Percentiles rank a stretch among this genome's conserved stretches.
phyloP scores from a whole-genome alignment of 1,140 invertebrate species.

The Zaprionus davidi region DNA sequence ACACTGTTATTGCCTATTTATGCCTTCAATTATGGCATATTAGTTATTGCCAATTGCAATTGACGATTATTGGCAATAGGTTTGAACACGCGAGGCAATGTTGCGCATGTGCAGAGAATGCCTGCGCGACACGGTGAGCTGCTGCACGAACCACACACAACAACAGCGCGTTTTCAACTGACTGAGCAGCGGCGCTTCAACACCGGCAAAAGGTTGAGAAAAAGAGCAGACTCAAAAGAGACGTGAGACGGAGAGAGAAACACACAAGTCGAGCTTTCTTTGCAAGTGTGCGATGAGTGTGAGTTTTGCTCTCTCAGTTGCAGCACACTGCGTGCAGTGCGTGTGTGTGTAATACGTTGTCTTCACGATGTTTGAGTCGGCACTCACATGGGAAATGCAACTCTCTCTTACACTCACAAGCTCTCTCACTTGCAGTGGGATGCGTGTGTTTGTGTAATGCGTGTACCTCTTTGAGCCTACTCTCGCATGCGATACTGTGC shows the following conservation, averaged over 20 bases:
- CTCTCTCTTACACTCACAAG: background rate
- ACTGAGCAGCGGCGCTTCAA: conserved; percentile 19
- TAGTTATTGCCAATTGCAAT: conserved; percentile 62
- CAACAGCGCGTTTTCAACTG: conserved; percentile 63
- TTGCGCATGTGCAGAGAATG: conserved; percentile 53
- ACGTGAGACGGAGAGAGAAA: conserved; percentile 1
- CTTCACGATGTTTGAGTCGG: background rate
- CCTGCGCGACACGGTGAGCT: conserved; percentile 3
- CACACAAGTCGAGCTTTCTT: conserved; percentile 19
- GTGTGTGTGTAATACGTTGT: background rate
- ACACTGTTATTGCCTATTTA: conserved; percentile 12
- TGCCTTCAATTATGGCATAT: conserved; percentile 53
- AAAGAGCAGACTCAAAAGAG: conserved; percentile 19
- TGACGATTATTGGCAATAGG: conserved; percentile 38
- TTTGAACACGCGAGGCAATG: conserved; percentile 49
- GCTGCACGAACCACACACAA: conserved; percentile 10
- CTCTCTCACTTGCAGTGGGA: background rate
- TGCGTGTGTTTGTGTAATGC: background rate
- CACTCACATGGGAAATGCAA: background rate
- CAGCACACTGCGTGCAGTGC: background rate
- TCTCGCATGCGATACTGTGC: no score
- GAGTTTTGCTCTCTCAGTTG: background rate
- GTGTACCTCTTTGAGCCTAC: no score
- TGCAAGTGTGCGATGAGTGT: conserved; percentile 2
- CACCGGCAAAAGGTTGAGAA: conserved; percentile 32